Conservation (phyloP, 2,888 invertebrate genomes). For the Dichetophora obliterata region DNA sequence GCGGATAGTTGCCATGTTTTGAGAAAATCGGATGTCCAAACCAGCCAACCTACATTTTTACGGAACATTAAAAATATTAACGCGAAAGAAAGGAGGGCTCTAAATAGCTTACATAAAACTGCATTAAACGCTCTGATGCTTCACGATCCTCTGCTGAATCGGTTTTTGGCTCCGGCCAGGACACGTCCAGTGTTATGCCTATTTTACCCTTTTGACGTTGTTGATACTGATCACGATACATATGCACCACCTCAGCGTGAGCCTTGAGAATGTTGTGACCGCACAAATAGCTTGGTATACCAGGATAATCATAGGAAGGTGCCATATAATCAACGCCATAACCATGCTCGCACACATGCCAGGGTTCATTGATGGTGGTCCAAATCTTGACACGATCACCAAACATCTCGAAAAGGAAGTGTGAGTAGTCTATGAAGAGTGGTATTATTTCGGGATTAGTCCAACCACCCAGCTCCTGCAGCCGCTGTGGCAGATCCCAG, state of each 20-base stretch:
- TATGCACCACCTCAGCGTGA: conserved; percentile 79
- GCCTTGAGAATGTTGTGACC: conserved; percentile 81
- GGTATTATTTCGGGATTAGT: conserved; percentile 77
- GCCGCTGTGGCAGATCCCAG: conserved; percentile 78
- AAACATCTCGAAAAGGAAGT: conserved; percentile 74
- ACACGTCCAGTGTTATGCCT: conserved; percentile 75
- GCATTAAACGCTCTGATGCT: conserved; percentile 75
- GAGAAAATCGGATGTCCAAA: conserved; percentile 78
- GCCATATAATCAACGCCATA: conserved; percentile 74
- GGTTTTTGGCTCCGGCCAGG: conserved; percentile 75
- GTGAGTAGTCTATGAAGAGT: conserved; percentile 76
- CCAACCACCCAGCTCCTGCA: conserved; percentile 80
- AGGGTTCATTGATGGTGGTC: conserved; percentile 85
- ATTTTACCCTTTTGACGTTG: conserved; percentile 73
- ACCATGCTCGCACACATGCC: conserved; percentile 69
- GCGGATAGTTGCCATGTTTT: conserved; percentile 76
- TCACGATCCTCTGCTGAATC: conserved; percentile 72
- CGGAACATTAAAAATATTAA: background rate
- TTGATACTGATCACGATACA: conserved; percentile 75
- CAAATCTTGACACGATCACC: conserved; percentile 78
- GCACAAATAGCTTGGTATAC: conserved; percentile 77
- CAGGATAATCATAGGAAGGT: conserved; percentile 74
- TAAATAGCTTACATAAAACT: conserved; percentile 72
- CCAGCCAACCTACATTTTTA: conserved; percentile 74
- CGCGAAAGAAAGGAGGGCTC: background rate